Conservation (phyloP, 2,797 vertebrate genomes). For the Brachyrhaphis roseni region DNA sequence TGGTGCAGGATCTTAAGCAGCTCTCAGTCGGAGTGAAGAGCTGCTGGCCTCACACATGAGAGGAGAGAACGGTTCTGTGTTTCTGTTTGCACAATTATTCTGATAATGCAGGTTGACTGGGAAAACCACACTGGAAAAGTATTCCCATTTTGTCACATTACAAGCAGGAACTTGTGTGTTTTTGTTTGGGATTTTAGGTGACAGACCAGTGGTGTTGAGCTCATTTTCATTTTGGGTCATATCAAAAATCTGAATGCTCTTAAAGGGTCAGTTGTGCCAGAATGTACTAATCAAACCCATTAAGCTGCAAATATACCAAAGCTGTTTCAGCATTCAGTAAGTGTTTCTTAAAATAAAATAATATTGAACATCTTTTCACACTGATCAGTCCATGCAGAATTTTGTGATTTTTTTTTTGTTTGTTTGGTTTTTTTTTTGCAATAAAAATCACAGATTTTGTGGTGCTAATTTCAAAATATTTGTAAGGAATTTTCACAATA, state of each 20-base stretch:
- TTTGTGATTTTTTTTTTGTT: no score
- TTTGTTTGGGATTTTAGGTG: neutral
- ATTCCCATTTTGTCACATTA: slow-evolving; percentile 1
- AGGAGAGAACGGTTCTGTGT: slow-evolving; percentile 25
- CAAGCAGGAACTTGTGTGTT: neutral
- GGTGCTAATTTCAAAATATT: no score
- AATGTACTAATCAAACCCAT: neutral
- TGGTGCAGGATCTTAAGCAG: slow-evolving; percentile 52
- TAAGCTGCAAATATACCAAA: no score
- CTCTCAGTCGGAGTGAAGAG: slow-evolving; percentile 33
- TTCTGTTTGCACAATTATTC: slow-evolving; percentile 9
- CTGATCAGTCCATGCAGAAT: no score
- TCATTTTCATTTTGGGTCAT: neutral
- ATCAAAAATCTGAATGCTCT: no score
- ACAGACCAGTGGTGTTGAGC: neutral
- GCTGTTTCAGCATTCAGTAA: no score
- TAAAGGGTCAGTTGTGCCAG: neutral
- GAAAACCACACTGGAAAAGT: neutral
- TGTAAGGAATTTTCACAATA: no score
- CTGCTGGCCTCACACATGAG: slow-evolving; percentile 23
- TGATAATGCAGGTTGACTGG: slow-evolving; percentile 19
- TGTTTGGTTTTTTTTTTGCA: no score
- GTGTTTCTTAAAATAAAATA: no score
- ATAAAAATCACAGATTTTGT: no score
- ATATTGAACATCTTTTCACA: no score